phyloP scores from a whole-genome alignment of 1,140 invertebrate genomes.

The Lepidotrigona ventralis region DNA sequence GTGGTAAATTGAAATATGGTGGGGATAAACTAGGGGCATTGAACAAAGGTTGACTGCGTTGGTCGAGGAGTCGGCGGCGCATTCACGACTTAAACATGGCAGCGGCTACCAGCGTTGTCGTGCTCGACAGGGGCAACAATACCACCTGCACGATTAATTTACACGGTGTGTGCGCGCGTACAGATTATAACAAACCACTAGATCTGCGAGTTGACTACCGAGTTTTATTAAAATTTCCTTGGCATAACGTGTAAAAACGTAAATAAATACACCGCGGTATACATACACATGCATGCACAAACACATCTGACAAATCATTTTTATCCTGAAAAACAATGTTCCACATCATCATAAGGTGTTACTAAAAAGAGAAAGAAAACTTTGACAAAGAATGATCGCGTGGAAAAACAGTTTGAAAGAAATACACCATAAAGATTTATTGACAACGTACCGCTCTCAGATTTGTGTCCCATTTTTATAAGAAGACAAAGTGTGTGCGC shows the following conservation, averaged over 20 bases:
- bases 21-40: slow-evolving; percentile 66
- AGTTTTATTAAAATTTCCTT: background rate
- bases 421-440: background rate
- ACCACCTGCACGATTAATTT: slow-evolving; percentile 96
- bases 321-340: background rate
- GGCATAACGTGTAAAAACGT: background rate
- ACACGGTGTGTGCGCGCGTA: slow-evolving; percentile 85
- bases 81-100: slow-evolving; percentile 84
- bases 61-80: slow-evolving; percentile 65
- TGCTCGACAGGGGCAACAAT: slow-evolving; percentile 96
- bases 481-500: slow-evolving; percentile 43
- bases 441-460: slow-evolving; percentile 30
- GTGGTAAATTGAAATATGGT: slow-evolving; percentile 47
- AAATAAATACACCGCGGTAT: background rate
- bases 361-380: background rate
- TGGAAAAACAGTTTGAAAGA: background rate
- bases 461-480: slow-evolving; percentile 23
- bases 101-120: slow-evolving; percentile 94
- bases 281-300: background rate
- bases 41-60: slow-evolving; percentile 73
- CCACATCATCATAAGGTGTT: background rate
- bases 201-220: slow-evolving; percentile 27
- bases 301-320: background rate
- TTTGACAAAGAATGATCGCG: background rate
- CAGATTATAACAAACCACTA: slow-evolving; percentile 3